Conservation (phyloP, 1,140 invertebrate genomes). For the Cryptotermes secundus region DNA sequence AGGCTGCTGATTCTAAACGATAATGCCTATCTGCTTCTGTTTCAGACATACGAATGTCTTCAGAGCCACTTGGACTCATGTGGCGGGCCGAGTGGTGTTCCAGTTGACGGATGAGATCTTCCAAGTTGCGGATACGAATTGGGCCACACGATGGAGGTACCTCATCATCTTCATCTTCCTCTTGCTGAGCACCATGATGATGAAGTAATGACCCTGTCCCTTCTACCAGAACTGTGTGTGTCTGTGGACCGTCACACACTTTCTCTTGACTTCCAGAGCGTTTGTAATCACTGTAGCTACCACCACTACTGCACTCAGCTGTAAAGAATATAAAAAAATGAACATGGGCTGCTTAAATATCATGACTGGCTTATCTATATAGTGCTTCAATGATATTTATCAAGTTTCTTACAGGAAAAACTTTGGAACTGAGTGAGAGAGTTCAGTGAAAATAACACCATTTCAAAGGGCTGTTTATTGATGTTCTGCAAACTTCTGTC, state of each 20-base stretch:
- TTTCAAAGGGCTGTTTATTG: too few species aligned
- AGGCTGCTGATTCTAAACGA: conserved; percentile 75
- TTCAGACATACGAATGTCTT: conserved; percentile 89
- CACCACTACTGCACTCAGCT: conserved; percentile 41
- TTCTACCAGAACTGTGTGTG: conserved; percentile 48
- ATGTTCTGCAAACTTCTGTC: too few species aligned
- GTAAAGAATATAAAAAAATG: neutral
- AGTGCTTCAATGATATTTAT: too few species aligned
- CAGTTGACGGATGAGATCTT: conserved; percentile 82
- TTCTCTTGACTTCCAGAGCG: conserved; percentile 61
- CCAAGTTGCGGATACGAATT: conserved; percentile 80
- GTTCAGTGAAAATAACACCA: too few species aligned
- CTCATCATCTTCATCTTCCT: conserved; percentile 71
- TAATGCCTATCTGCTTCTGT: conserved; percentile 87
- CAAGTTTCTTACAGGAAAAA: too few species aligned
- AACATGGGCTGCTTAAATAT: too few species aligned
- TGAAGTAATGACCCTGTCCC: conserved; percentile 34
- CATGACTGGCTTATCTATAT: too few species aligned
- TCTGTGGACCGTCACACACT: conserved; percentile 59
- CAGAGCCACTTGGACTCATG: conserved; percentile 86
- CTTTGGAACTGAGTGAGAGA: too few species aligned
- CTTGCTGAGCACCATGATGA: conserved; percentile 67
- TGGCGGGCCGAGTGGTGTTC: conserved; percentile 84
- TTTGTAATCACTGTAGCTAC: conserved; percentile 61
- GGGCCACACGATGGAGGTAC: conserved; percentile 61